Evolutionary conservation across 1,140 invertebrate species (phyloP).

Genomic region (Lutraria rhynchaena): DNA sequence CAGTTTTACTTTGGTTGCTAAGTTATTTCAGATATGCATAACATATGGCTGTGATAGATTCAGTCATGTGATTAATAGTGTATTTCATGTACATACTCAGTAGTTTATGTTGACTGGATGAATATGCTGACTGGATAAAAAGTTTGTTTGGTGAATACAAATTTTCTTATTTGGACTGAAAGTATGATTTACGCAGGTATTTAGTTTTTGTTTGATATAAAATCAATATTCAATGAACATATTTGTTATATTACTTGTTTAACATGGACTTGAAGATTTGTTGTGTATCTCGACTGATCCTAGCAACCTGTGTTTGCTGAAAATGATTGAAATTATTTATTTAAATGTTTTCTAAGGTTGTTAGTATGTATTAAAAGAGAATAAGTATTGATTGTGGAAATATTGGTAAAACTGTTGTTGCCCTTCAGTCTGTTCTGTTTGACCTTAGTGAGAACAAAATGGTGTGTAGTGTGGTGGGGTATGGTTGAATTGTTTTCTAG

Average conservation of each 20-base stretch:
- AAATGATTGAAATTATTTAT: constrained; percentile 29
- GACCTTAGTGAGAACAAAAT: constrained; percentile 51
- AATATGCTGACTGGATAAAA: constrained; percentile 57
- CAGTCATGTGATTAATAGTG: constrained; percentile 55
- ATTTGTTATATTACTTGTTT: constrained; percentile 26
- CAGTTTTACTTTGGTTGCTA: constrained; percentile 54
- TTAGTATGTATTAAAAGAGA: neutral
- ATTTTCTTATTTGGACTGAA: constrained; percentile 6
- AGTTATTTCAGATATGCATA: constrained; percentile 34
- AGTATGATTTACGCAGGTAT: constrained; percentile 53
- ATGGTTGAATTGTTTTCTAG: constrained; percentile 36
- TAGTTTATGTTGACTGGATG: constrained; percentile 31
- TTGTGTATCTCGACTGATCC: constrained; percentile 31
- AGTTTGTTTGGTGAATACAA: neutral
- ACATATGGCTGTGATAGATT: constrained; percentile 50
- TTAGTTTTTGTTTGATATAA: constrained; percentile 13
- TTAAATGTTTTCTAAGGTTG: constrained; percentile 2
- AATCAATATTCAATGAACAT: constrained; percentile 46
- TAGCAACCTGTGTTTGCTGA: constrained; percentile 55
- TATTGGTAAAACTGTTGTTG: constrained; percentile 48
- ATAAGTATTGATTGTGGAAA: neutral
- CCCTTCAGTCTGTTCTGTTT: constrained; percentile 46
- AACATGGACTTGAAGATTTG: constrained; percentile 42
- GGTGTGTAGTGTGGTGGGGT: constrained; percentile 57
- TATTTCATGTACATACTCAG: constrained; percentile 41